A percentile compares a stretch with the other conserved stretches of the same genome.
Evolutionary conservation across 1,140 invertebrate species (phyloP).

Genomic region (Choristoneura fumiferana): DNA sequence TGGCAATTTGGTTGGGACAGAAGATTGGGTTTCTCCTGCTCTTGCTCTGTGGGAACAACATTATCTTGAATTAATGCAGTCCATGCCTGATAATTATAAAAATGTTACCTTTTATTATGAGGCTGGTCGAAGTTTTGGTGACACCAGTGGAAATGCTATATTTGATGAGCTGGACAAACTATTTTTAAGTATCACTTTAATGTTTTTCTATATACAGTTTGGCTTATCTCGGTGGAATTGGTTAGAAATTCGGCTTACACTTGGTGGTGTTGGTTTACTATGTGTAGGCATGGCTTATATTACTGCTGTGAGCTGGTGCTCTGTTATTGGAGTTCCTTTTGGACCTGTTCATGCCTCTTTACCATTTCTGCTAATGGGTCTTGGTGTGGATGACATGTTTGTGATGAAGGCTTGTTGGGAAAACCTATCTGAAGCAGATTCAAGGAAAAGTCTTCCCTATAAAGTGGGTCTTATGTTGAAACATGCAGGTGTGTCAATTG

Average conservation of each 20-base stretch:
- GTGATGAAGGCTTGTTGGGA: conserved; percentile 88
- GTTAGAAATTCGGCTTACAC: conserved; percentile 84
- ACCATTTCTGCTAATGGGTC: conserved; percentile 89
- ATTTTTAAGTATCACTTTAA: conserved; percentile 82
- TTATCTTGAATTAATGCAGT: conserved; percentile 79
- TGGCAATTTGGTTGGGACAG: conserved; percentile 85
- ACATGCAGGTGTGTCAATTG: conserved; percentile 90
- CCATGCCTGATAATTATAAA: conserved; percentile 48
- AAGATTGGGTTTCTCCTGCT: conserved; percentile 84
- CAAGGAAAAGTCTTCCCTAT: conserved; percentile 78
- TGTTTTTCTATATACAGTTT: conserved; percentile 86
- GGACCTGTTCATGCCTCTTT: conserved; percentile 90
- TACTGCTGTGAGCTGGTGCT: conserved; percentile 86
- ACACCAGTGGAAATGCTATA: conserved; percentile 83
- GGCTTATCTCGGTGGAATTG: conserved; percentile 87
- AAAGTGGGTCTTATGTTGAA: conserved; percentile 85
- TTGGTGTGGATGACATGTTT: conserved; percentile 91
- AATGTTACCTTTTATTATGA: conserved; percentile 80
- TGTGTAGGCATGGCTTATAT: conserved; percentile 88
- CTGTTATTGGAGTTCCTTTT: conserved; percentile 85
- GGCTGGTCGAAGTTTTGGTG: conserved; percentile 85
- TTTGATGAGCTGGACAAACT: conserved; percentile 87
- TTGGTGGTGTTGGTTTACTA: conserved; percentile 83
- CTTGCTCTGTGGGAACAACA: conserved; percentile 83
- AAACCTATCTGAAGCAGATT: conserved; percentile 76